phyloP scores from a whole-genome alignment of 2,888 invertebrate species.

The Keiferia lycopersicella region DNA sequence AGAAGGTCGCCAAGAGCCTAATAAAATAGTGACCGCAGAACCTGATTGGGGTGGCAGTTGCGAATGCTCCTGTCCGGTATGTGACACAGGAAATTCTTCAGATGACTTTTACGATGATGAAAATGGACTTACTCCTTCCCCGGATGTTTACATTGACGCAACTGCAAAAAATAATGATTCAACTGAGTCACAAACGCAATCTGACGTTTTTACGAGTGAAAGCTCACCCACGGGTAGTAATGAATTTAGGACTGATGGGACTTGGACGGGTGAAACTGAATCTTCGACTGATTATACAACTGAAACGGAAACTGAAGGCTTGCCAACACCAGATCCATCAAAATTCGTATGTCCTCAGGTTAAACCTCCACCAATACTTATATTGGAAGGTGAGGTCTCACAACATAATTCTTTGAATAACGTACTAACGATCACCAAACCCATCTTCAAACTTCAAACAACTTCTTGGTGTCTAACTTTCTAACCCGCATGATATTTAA shows the following conservation, averaged over 20 bases:
- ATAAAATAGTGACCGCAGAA: constrained; percentile 48
- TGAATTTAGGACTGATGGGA: constrained; percentile 24
- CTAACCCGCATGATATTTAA: constrained; percentile 58
- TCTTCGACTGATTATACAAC: constrained; percentile 47
- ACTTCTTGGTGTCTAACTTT: constrained; percentile 52
- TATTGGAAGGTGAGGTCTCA: constrained; percentile 90
- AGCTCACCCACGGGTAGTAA: neutral
- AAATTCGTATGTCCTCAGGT: constrained; percentile 72
- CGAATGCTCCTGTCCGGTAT: constrained; percentile 87
- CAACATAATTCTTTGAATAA: constrained; percentile 63
- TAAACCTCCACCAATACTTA: constrained; percentile 86
- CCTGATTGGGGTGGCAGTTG: constrained; percentile 83
- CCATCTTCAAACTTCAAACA: constrained; percentile 44
- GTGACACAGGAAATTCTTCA: constrained; percentile 66
- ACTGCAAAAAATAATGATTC: neutral
- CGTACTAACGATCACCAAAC: constrained; percentile 70
- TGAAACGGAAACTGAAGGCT: constrained; percentile 46
- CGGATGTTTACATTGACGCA: neutral
- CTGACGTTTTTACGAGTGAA: constrained; percentile 25
- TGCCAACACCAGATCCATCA: constrained; percentile 30
- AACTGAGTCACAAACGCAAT: constrained; percentile 30
- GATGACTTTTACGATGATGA: constrained; percentile 71
- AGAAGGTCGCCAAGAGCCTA: constrained; percentile 52
- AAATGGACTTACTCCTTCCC: constrained; percentile 46
- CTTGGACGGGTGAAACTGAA: constrained; percentile 29